These are phyloP conservation scores for Agapostemon virescens DNA, from an alignment of 2,888 invertebrate genomes.

Conservation along the genomic window DNA sequence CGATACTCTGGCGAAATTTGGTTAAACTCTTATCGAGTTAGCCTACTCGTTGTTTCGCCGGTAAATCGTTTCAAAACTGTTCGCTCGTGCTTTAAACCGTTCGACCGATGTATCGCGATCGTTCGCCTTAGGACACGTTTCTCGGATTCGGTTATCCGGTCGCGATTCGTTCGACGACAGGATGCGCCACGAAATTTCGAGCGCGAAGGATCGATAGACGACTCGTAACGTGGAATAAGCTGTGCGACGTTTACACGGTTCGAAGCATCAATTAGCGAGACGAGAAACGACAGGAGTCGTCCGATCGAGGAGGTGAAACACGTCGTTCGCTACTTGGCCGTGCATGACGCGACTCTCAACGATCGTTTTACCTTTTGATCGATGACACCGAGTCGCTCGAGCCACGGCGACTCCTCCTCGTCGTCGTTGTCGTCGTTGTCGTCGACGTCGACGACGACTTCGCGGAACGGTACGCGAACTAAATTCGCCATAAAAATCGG, in stretches of 20 bases:
- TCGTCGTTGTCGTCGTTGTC: not conserved
- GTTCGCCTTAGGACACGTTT: too few species aligned
- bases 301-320: slow-evolving; percentile 38
- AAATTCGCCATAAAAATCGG: slow-evolving; percentile 40
- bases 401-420: not conserved
- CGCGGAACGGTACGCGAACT: not conserved
- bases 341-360: slow-evolving; percentile 52
- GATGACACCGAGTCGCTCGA: slow-evolving; percentile 36
- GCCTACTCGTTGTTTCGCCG: not conserved
- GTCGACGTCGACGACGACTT: not conserved
- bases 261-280: not conserved
- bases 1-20: not conserved
- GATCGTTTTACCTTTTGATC: slow-evolving; percentile 44
- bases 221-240: not conserved
- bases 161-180: not conserved
- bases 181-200: not conserved
- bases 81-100: not conserved
- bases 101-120: too few species aligned
- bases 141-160: too few species aligned
- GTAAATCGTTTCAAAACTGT: not conserved
- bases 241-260: not conserved
- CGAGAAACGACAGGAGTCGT: not conserved
- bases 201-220: too few species aligned
- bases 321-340: slow-evolving; percentile 32
- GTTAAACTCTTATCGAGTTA: not conserved